Base-by-base conservation (phyloP, 2,888 invertebrate genomes). In the Diabrotica balteata region DNA sequence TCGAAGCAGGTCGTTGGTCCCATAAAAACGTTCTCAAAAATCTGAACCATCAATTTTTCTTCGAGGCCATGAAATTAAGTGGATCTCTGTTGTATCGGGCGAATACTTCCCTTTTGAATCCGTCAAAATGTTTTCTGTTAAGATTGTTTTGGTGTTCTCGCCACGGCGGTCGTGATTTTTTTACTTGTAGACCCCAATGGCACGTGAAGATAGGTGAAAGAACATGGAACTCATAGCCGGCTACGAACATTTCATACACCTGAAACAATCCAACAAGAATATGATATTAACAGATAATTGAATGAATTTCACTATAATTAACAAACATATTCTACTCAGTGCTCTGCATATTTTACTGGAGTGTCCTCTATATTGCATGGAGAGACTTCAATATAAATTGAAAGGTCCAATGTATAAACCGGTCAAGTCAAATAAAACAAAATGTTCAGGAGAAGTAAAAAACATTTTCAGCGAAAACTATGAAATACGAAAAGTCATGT, bases 201-300 rank as follows among this genome's bases (percentile, higher is more conserved):
- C 93, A 93, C 0, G 95, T 94, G 85, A 95, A 96, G 58, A 94
- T 90, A 0, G 95, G 95, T 0, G 95, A 93, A 9, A 96, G 87
- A 0, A 96, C 95, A 78, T 90, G 89, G 85, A 96, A 95, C 81
- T 93, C 91, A 85, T 93, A 96, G 7, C 95, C 95, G 55, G 94
- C 91, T 45, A 95, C 89, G 81, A 90, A 94, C 93, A 95, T 95
- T 86, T 96, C 96, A 85, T 95, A 95, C 49, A 95, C 95, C 95
- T 95, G 85, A 8, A 85, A 84, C 62, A 66, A 74, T 64, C 50
- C 42, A 22, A 55, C 9, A 52, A 10, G 7, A 11, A 50, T 42
- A 10, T 22, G 50, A 44, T 8, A 54, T 7, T 52, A 52, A 22
- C 8, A 43, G 11, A 54, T 8, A 6, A 59, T 17, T 1, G 1